These are phyloP conservation scores for Clarias platycephalus DNA, from an alignment of 2,797 vertebrate species.

Conservation along the genomic window DNA sequence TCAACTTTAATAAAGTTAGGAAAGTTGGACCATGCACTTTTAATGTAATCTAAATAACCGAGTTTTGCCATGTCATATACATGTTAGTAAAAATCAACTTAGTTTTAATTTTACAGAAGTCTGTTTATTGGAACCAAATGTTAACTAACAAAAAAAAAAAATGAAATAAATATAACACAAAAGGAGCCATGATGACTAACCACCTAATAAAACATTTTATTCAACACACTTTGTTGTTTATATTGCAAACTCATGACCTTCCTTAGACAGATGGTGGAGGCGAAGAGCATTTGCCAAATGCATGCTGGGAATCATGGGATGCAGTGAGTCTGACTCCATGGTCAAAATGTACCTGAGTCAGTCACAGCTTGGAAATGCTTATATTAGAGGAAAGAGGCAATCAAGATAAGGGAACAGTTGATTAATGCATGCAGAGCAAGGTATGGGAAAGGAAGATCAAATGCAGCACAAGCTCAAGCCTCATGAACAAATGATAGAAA, in stretches of 20 bases:
- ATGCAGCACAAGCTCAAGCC: constrained; percentile 8
- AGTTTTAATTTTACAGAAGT: constrained; percentile 6
- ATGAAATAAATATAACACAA: constrained; percentile 29
- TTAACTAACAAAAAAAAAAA: constrained; percentile 24
- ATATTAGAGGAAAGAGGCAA: constrained; percentile 54
- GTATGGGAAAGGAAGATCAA: constrained; percentile 40
- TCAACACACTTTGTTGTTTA: constrained; percentile 57
- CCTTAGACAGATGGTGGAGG: constrained; percentile 16
- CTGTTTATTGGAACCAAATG: constrained; percentile 17
- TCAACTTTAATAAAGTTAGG: background rate
- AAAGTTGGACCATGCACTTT: background rate
- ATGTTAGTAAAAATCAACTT: background rate
- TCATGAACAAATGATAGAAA: constrained; percentile 20
- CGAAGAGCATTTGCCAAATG: constrained; percentile 23
- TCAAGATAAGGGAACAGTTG: constrained; percentile 54
- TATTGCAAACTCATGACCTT: background rate
- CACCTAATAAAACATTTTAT: constrained; percentile 71
- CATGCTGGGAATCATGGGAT: constrained; percentile 40
- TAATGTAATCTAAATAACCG: background rate
- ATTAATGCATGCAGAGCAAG: constrained; percentile 64
- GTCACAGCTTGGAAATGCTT: constrained; percentile 39
- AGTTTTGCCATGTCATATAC: background rate
- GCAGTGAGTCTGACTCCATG: constrained; percentile 32
- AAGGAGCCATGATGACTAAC: constrained; percentile 58
- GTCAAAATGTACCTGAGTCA: constrained; percentile 42